Percentiles rank a stretch among this genome's conserved stretches.
Evolutionary conservation across 2,113 vertebrate species (phyloP).

Genomic region (Psammodynastes pulverulentus): DNA sequence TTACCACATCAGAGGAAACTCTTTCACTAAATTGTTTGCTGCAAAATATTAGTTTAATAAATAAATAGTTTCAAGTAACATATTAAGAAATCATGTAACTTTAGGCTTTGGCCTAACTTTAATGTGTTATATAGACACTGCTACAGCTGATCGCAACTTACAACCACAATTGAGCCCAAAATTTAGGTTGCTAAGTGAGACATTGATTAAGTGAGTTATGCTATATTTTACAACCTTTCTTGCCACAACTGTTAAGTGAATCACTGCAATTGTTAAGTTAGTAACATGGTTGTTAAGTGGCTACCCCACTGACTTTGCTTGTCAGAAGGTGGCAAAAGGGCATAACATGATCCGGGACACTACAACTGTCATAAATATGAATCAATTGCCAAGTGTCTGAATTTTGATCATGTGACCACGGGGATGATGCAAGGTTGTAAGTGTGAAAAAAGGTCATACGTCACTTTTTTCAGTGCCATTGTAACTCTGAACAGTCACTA

Average conservation of each 20-base stretch:
- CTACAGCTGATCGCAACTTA: background rate
- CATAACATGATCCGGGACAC: no score
- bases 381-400: no score
- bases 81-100: background rate
- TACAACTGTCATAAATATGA: no score
- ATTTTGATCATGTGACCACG: no score
- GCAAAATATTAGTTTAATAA: background rate
- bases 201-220: background rate
- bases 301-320: background rate
- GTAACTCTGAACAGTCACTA: no score
- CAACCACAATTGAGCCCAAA: background rate
- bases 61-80: background rate
- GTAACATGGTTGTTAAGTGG: background rate
- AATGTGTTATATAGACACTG: background rate
- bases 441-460: no score
- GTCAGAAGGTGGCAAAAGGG: no score
- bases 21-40: background rate
- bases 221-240: background rate
- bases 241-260: background rate
- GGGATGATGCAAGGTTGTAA: no score
- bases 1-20: background rate
- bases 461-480: no score
- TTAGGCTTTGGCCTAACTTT: background rate
- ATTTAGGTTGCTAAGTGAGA: background rate
- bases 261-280: background rate